phyloP scores from a whole-genome alignment of 2,797 vertebrate genomes.

The Tenualosa ilisha region DNA sequence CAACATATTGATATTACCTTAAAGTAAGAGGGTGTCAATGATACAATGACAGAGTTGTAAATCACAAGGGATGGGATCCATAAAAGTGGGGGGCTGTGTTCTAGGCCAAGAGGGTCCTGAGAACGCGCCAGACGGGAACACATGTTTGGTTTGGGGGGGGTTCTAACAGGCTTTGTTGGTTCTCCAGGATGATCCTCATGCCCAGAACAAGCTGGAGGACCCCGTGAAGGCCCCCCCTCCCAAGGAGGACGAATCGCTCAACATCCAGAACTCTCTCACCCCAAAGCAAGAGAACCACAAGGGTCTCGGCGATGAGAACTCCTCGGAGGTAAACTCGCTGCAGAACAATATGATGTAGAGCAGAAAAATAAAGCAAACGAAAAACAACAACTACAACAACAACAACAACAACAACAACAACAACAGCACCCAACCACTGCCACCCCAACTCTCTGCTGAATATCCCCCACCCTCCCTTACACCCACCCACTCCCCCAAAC shows the following conservation, averaged over 20 bases:
- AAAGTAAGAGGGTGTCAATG: background rate
- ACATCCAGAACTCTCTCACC: slow-evolving; percentile 93
- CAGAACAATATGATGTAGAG: slow-evolving; percentile 95
- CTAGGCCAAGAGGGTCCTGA: background rate
- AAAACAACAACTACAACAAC: slow-evolving; percentile 45
- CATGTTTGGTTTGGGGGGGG: background rate
- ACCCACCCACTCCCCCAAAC: slow-evolving; percentile 32
- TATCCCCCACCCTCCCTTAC: background rate
- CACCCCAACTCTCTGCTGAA: background rate
- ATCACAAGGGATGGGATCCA: background rate
- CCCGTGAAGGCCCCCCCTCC: slow-evolving; percentile 89
- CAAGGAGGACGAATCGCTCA: slow-evolving; percentile 89
- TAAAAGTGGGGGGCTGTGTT: background rate
- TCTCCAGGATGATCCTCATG: slow-evolving; percentile 81
- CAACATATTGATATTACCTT: background rate
- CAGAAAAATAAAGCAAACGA: slow-evolving; percentile 46
- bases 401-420: slow-evolving; percentile 47
- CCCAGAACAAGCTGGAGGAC: slow-evolving; percentile 95
- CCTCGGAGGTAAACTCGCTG: slow-evolving; percentile 88
- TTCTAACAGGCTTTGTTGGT: slow-evolving; percentile 43
- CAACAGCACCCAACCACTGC: slow-evolving; percentile 25
- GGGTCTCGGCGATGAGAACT: slow-evolving; percentile 82
- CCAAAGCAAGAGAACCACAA: slow-evolving; percentile 91
- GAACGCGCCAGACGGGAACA: background rate
- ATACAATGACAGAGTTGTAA: background rate